Conservation (phyloP, 2,113 vertebrate genomes). For the Bettongia penicillata region DNA sequence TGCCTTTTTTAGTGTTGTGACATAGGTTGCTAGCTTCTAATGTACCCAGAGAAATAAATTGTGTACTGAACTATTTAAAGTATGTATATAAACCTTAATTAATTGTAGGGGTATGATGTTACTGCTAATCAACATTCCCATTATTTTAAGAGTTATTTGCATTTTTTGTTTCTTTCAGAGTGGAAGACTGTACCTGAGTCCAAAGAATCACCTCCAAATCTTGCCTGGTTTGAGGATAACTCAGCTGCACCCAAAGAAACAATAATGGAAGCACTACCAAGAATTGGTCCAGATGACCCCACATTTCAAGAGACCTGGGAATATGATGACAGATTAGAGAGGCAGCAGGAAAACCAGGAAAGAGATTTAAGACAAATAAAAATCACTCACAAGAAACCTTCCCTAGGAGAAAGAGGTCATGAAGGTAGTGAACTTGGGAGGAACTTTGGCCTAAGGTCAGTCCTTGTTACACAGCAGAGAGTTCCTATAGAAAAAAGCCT, state of each 20-base stretch:
- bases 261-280: background rate
- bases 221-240: background rate
- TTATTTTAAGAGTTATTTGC: background rate
- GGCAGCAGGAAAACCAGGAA: background rate
- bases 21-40: too few species aligned
- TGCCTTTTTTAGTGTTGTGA: background rate
- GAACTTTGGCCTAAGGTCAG: background rate
- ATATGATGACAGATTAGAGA: background rate
- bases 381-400: background rate
- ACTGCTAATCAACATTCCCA: background rate
- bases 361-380: background rate
- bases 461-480: background rate
- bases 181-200: background rate
- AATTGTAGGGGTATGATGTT: background rate
- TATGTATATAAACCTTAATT: background rate
- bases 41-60: background rate
- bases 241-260: background rate
- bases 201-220: background rate
- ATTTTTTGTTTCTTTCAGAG: background rate
- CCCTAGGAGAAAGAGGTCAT: background rate
- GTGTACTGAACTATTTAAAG: background rate
- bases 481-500: background rate
- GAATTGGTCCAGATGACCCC: background rate
- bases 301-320: background rate
- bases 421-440: background rate